These are phyloP conservation scores for Cosmia pyralina DNA, from an alignment of 2,888 invertebrate species.

Conservation along the genomic window DNA sequence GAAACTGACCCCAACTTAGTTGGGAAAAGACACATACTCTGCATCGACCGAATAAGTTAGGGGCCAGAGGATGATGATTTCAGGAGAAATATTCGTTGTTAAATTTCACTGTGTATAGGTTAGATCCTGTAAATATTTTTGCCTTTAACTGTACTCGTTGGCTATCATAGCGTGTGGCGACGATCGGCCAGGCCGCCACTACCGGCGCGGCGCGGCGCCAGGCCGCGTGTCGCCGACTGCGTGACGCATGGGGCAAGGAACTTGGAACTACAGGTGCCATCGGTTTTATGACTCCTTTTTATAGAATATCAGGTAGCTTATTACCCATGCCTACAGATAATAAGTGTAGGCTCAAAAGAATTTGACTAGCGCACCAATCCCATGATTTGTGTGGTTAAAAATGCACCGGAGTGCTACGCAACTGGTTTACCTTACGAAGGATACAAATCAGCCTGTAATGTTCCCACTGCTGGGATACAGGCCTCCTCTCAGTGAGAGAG, in stretches of 20 bases:
- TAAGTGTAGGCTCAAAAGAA: background rate
- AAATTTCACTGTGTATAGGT: background rate
- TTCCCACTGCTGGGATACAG: no score
- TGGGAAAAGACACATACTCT: no score
- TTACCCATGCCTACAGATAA: constrained; percentile 3
- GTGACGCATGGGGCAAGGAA: constrained; percentile 59
- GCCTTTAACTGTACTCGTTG: constrained; percentile 11
- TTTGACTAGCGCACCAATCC: background rate
- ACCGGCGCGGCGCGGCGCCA: constrained; percentile 54
- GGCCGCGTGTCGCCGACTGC: constrained; percentile 37
- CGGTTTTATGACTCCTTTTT: constrained; percentile 4
- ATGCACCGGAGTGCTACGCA: background rate
- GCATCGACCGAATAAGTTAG: background rate
- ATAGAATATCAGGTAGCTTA: constrained; percentile 1
- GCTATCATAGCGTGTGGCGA: constrained; percentile 62
- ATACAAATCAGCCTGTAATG: no score
- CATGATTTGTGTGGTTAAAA: background rate
- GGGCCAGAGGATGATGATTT: background rate
- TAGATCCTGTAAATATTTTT: background rate
- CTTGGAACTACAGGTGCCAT: constrained; percentile 36
- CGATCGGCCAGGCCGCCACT: constrained; percentile 26
- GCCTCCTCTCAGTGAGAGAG: no score
- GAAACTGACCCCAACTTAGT: no score
- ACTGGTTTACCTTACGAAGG: background rate
- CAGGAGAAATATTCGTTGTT: background rate